Base-by-base conservation (phyloP, 2,113 vertebrate species). In the Corythornis vintsioides region DNA sequence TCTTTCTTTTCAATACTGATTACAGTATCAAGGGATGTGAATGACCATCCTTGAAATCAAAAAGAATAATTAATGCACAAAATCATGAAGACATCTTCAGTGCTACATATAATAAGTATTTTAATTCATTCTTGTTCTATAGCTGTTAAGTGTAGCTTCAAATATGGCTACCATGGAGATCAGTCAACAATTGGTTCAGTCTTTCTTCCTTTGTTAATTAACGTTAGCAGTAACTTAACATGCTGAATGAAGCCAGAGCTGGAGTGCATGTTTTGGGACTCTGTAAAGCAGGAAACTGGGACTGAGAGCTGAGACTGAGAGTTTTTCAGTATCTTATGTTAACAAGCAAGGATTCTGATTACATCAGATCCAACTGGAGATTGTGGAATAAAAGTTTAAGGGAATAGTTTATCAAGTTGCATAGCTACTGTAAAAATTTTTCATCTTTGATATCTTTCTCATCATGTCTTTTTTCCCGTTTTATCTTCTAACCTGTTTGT, bases 1-100 rank as follows among this genome's bases (percentile, higher is more conserved):
- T 88, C 26, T 79, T 91, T 78, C 57, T 89, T 87, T 78, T 35
- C 28, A 80, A 78, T 61, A 75, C 65, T 77, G 75, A 73, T 86
- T 89, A 67, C 15, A 52, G 43, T 86, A 73, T 56, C 79, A 86
- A 86, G 8, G 21, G 70, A 82, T 87, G 20, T 43, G 66, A 84
- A 65, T 33, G 20, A 13, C 17, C 42, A 59, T 88, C 38, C 7
- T 55, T 69, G 31, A 92, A 88, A 92, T 72, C 13, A 91, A 64
- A 86, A 84, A 18, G 20, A 69, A 59, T 83, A 78, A 89, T 66
- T 69, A 88, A 78, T 17, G 3, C 7, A 70, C 50, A 45, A 5
- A 59, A 73, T 35, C 22, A 78, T 57, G n/a, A 82, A 82, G 52
- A 69, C 3, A 2, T 57, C 53, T 92, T 81, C 42, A 53, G 45